phyloP scores from a whole-genome alignment of 2,113 vertebrate species.

The Hippocampus abdominalis region DNA sequence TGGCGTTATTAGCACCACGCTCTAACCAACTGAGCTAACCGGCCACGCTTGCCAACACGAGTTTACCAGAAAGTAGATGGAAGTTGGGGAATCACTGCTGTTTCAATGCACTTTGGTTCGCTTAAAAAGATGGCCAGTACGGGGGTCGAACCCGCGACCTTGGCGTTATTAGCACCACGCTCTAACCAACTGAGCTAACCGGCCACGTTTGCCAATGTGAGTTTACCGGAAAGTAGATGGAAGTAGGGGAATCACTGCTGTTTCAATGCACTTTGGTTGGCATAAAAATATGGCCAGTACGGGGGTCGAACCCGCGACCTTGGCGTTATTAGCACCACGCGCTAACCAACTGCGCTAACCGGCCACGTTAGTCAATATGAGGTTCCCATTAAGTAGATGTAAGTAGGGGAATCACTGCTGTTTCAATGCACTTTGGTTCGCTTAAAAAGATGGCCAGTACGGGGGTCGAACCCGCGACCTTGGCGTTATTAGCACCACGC shows the following conservation, averaged over 20 bases:
- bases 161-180: slow-evolving; percentile 75
- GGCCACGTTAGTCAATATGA: too few relatives aligned
- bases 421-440: too few relatives aligned
- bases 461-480: slow-evolving; percentile 75
- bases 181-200: slow-evolving; percentile 67
- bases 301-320: slow-evolving; percentile 75
- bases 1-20: slow-evolving; percentile 75
- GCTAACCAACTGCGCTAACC: slow-evolving; percentile 67
- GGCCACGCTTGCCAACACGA: too few relatives aligned
- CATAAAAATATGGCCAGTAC: too few relatives aligned
- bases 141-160: slow-evolving; percentile 75
- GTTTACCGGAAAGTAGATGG: too few relatives aligned
- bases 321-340: slow-evolving; percentile 75
- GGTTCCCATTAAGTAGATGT: too few relatives aligned
- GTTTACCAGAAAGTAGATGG: too few relatives aligned
- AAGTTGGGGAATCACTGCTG: too few relatives aligned
- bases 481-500: slow-evolving; percentile 75
- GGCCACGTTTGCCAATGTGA: slow-evolving; percentile 7
- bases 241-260: too few relatives aligned
- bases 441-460: slow-evolving; percentile 31
- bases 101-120: too few relatives aligned
- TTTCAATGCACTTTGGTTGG: too few relatives aligned
- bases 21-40: slow-evolving; percentile 68
- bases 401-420: too few relatives aligned
- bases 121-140: slow-evolving; percentile 25